Conservation (phyloP, 1,140 invertebrate genomes). For the Rhysida immarginata region DNA sequence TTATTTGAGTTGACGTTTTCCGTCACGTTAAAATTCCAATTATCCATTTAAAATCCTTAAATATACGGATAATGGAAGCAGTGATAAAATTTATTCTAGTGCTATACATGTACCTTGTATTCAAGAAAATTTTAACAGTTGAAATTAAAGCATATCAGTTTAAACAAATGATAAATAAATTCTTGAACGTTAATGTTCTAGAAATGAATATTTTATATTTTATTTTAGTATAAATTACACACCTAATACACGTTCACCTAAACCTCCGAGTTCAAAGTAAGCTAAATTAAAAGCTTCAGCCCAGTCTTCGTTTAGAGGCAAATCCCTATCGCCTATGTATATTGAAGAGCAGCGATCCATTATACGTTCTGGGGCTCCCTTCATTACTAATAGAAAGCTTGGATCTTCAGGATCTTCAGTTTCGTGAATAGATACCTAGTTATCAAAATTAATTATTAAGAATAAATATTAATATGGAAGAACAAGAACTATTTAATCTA, state of each 20-base stretch:
- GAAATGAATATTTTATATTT: constrained; percentile 52
- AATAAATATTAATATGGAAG: too few relatives aligned
- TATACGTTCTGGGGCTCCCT: constrained; percentile 46
- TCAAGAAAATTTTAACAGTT: not conserved
- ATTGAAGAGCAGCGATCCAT: constrained; percentile 37
- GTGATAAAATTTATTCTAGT: too few relatives aligned
- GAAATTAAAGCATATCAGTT: not conserved
- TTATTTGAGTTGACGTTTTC: too few relatives aligned
- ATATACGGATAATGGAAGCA: too few relatives aligned
- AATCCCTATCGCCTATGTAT: constrained; percentile 32
- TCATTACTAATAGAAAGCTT: constrained; percentile 94
- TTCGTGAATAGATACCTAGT: constrained; percentile 84
- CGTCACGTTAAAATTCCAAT: too few relatives aligned
- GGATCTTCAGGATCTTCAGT: constrained; percentile 80
- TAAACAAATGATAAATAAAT: not conserved
- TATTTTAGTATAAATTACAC: constrained; percentile 81
- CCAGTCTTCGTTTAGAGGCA: constrained; percentile 30
- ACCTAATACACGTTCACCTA: constrained; percentile 47
- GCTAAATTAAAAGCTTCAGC: constrained; percentile 37
- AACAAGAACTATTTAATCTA: too few relatives aligned
- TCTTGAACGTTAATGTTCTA: constrained; percentile 4
- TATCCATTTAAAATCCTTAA: too few relatives aligned
- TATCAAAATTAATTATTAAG: too few relatives aligned
- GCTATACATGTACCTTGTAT: too few relatives aligned
- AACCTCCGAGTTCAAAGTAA: constrained; percentile 42